Evolutionary conservation across 2,888 invertebrate genomes (phyloP).

Genomic region (Drosophila paracracens): DNA sequence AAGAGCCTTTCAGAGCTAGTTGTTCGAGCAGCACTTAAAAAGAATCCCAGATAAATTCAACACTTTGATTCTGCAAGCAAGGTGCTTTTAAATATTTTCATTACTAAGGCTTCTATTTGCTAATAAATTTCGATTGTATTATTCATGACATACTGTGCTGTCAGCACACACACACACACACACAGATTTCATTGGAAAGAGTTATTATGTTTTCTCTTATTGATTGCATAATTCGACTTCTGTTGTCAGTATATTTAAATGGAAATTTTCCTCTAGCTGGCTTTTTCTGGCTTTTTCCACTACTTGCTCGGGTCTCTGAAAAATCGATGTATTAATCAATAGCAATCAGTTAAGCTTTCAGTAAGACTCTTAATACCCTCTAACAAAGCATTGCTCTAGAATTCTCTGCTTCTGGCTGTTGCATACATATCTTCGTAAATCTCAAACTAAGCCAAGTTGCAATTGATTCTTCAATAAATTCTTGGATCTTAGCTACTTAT

Average conservation of each 20-base stretch:
- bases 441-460: background rate
- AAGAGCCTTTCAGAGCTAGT: slow-evolving; percentile 41
- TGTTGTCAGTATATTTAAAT: background rate
- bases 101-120: slow-evolving; percentile 14
- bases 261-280: background rate
- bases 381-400: background rate
- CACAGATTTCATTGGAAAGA: background rate
- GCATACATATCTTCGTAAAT: background rate
- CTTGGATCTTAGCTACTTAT: slow-evolving; percentile 1
- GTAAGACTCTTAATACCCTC: background rate
- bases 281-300: background rate
- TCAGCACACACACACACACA: background rate
- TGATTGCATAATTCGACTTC: slow-evolving; percentile 5
- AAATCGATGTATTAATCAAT: background rate
- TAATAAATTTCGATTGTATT: slow-evolving; percentile 35
- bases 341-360: background rate
- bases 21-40: slow-evolving; percentile 21
- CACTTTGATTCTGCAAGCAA: slow-evolving; percentile 29
- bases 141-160: slow-evolving; percentile 22
- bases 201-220: slow-evolving; percentile 4
- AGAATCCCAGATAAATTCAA: slow-evolving; percentile 36
- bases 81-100: slow-evolving; percentile 4
- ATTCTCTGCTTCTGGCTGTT: background rate
- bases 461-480: slow-evolving; percentile 7
- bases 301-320: too few species aligned